Evolutionary conservation across 2,888 invertebrate species (phyloP).

Genomic region (Xiphydria camelus): DNA sequence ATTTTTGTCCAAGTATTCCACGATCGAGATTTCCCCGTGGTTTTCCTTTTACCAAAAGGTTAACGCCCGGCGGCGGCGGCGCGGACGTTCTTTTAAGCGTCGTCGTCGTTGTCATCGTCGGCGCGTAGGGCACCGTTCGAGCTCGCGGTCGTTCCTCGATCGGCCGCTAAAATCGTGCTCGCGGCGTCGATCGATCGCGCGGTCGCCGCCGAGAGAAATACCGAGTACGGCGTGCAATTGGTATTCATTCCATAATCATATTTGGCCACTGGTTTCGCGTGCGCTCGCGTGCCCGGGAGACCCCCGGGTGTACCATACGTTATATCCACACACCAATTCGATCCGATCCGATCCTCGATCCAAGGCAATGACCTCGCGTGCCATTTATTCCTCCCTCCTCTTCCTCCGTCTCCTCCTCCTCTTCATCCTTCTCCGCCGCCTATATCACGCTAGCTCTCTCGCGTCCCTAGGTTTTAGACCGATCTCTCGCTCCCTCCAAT

Average conservation of each 20-base stretch:
- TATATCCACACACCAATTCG: conserved; percentile 32
- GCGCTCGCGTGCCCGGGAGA: conserved; percentile 1
- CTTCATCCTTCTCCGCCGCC: conserved; percentile 11
- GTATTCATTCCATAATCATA: conserved; percentile 13
- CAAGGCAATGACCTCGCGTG: conserved; percentile 56
- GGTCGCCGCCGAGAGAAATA: no score
- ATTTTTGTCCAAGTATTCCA: no score
- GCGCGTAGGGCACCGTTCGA: no score
- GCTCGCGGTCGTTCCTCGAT: no score
- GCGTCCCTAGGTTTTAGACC: conserved; percentile 3
- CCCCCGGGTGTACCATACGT: background rate
- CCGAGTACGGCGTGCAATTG: conserved; percentile 1
- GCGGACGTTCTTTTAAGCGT: no score
- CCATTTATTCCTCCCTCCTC: conserved; percentile 48
- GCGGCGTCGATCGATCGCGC: no score
- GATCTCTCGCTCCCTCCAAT: conserved; percentile 1
- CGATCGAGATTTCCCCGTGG: no score
- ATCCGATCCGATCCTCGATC: conserved; percentile 47
- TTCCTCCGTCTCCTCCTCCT: no score
- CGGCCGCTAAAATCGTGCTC: no score
- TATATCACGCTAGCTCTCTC: conserved; percentile 3
- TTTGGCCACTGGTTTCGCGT: conserved; percentile 13
- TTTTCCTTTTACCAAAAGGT: no score
- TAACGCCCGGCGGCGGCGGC: no score
- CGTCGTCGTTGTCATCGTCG: no score